Evolutionary conservation across 2,888 invertebrate genomes (phyloP).

Genomic region (Alcis repandata): DNA sequence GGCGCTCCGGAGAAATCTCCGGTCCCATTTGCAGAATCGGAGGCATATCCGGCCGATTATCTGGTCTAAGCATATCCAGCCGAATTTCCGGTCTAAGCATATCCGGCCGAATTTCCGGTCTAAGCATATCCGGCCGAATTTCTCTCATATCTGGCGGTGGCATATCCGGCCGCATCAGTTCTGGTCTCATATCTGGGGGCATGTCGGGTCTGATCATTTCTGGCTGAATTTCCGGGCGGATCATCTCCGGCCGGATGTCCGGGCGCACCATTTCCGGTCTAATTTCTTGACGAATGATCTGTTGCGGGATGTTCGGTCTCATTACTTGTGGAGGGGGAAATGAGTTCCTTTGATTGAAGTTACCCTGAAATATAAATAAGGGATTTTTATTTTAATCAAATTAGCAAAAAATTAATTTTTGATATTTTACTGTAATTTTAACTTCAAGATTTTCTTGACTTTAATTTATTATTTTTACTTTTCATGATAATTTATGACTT

Average conservation of each 20-base stretch:
- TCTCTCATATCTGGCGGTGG: conserved; percentile 29
- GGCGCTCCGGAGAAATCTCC: conserved; percentile 61
- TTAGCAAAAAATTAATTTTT: too few relatives aligned
- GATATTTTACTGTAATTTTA: too few relatives aligned
- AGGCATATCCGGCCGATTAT: conserved; percentile 42
- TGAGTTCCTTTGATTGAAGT: conserved; percentile 66
- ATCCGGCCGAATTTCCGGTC: conserved; percentile 41
- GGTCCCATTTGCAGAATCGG: conserved; percentile 50
- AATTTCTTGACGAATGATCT: conserved; percentile 44
- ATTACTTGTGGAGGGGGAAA: conserved; percentile 63
- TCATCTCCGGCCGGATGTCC: conserved; percentile 38
- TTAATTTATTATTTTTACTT: too few relatives aligned
- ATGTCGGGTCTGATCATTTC: conserved; percentile 44
- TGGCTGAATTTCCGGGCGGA: conserved; percentile 37
- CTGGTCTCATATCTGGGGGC: conserved; percentile 50
- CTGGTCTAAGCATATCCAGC: conserved; percentile 28
- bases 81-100: conserved; percentile 40
- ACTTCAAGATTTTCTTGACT: too few relatives aligned
- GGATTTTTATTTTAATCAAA: not conserved
- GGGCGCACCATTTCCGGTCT: conserved; percentile 43
- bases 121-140: conserved; percentile 38
- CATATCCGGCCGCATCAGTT: conserved; percentile 31
- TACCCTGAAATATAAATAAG: conserved; percentile 60
- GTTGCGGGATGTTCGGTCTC: conserved; percentile 50
- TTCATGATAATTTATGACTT: too few relatives aligned